Evolutionary conservation across 2,113 vertebrate genomes (phyloP), one percentile per base, ranked within the genome.

Genomic region (Pluvianellus socialis): DNA sequence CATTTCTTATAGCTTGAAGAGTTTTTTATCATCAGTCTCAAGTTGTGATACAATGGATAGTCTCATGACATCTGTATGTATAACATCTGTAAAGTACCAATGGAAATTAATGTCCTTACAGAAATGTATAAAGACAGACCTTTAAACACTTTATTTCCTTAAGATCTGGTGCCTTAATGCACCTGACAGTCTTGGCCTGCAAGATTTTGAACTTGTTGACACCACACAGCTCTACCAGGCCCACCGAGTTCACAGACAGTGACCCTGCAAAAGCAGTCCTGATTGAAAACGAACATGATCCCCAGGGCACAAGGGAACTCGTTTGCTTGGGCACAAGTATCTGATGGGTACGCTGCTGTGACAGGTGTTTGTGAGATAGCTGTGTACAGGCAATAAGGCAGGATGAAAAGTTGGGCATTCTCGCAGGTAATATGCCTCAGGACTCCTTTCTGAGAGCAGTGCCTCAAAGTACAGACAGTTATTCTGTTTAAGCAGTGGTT

Each of bases 161-260:
- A 70, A 33, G 12, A 68, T 4, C 4, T 65, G 23, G 21, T 33
- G 4, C 5, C 10, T 52, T 81, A 74, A 33, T 12, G 19, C 14
- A 65, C 1, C 8, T n/a, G 5, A 63, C 5, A 65, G 6, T 66
- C 50, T 16, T 73, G 10, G 1, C 12, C 45, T 77, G 63, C 65
- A 62, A 71, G 6, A 9, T 38, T 89, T 72, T 91, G 22, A 80
- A 2, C 4, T 72, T 68, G 8, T 45, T 65, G 42, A 45, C 12
- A 50, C 3, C 22, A 56, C 1, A 3, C 0, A 76, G 14, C 5
- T 20, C 4, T 16, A 3, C 0, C 8, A 38, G 61, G 2, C 17
- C 17, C 7, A 21, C 35, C 26, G n/a, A 12, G 32, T 45, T 74
- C 23, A 49, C n/a, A 44, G 7, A 16, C 2, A 5, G 2, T 38